Conservation (phyloP, 2,888 invertebrate species). For the Subacronicta megacephala region DNA sequence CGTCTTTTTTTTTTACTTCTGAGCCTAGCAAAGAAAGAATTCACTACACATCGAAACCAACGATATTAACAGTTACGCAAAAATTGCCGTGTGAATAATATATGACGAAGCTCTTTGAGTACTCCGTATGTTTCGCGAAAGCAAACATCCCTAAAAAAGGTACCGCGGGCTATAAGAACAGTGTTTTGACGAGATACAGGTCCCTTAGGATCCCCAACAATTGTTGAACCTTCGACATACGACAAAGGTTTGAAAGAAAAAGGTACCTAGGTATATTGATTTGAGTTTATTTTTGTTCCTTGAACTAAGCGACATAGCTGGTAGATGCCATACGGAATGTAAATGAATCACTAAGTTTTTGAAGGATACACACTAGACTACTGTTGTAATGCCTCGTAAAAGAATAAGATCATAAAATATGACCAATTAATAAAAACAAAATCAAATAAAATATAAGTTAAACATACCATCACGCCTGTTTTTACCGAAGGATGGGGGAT, state of each 20-base stretch:
- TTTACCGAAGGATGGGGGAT: too few relatives aligned
- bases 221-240: slow-evolving; percentile 12
- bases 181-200: slow-evolving; percentile 14
- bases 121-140: slow-evolving; percentile 2
- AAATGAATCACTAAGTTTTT: too few relatives aligned
- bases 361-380: too few relatives aligned
- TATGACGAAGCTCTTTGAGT: slow-evolving; percentile 6
- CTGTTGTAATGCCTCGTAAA: too few relatives aligned
- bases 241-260: not conserved
- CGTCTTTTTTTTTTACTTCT: too few relatives aligned
- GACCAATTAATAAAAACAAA: too few relatives aligned
- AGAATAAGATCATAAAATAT: too few relatives aligned
- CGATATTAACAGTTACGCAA: not conserved
- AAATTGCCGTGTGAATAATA: slow-evolving; percentile 3
- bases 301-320: not conserved
- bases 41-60: not conserved
- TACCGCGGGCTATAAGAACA: slow-evolving; percentile 8
- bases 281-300: not conserved
- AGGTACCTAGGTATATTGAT: not conserved
- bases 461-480: too few relatives aligned
- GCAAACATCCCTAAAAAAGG: slow-evolving; percentile 13
- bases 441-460: too few relatives aligned
- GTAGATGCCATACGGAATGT: not conserved
- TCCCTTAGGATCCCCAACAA: slow-evolving; percentile 8
- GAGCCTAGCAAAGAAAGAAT: not conserved